Evolutionary conservation across 30 jellyfish, hydroid and myxozoan species (phyloP), one percentile per base, ranked within the genome.

Genomic region (Pelagia noctiluca): DNA sequence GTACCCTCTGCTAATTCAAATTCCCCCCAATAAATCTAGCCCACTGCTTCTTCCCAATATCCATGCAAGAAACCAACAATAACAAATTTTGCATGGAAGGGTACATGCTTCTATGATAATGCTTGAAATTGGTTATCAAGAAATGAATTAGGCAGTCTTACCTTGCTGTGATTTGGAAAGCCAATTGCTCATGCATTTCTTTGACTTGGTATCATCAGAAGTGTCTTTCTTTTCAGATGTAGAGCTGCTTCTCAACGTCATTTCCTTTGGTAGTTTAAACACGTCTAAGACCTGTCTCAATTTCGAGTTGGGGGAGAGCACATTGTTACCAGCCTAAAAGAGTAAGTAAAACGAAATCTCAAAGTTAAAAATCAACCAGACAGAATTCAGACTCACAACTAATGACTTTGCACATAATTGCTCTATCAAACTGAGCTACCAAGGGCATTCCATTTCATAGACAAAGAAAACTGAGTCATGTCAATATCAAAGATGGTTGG

Each of bases 281-380:
- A 47, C 84, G 50, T 65, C 72, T 0, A 81, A 34, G 35, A 67
- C 38, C 19, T 35, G 35, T 8, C n/a, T 24, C 1, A 81, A 54
- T 38, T 81, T 81, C 23, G 85, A 24, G 42, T 67, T 49, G 53
- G 81, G 84, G 1, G 84, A 49, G 24, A 60, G 24, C 4, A 24
- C n/a, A 24, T 66, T 49, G 71, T 69, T 84, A 16, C 91, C 91
- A 68, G 35, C 68, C 91, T 81, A 52, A 66, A 65, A 57, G 24
- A 28, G 38, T 24, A 47, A 1, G 22, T 16, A n/a, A n/a, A n/a
- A n/a, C n/a, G n/a, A n/a, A n/a, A n/a, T n/a, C n/a, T n/a, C n/a
- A n/a, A n/a, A n/a, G n/a, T n/a, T n/a, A n/a, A n/a, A n/a, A n/a
- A n/a, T n/a, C n/a, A n/a, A n/a, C n/a, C n/a, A n/a, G n/a, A n/a